Evolutionary conservation across 2,113 vertebrate species (phyloP).

Genomic region (Phainopepla nitens): DNA sequence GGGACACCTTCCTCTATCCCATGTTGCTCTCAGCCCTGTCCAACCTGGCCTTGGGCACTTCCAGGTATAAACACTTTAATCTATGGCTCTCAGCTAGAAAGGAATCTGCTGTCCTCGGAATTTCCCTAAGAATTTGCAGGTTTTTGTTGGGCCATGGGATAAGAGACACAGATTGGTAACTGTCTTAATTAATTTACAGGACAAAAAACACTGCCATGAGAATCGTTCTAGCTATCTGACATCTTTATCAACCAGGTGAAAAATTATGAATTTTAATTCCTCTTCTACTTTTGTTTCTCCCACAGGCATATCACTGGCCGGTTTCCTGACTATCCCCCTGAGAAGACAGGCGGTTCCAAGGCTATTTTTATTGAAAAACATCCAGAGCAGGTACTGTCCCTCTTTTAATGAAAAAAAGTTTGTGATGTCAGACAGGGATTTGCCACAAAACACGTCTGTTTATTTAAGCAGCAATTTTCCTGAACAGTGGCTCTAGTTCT

Average conservation of each 20-base stretch:
- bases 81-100: not conserved
- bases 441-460: not conserved
- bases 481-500: not conserved
- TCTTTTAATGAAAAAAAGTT: not conserved
- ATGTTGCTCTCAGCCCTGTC: not conserved
- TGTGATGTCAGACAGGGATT: not conserved
- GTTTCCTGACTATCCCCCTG: slow-evolving; percentile 80
- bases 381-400: slow-evolving; percentile 75
- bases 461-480: not conserved
- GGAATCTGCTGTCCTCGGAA: not conserved
- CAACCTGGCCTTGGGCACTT: fast-evolving
- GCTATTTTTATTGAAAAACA: slow-evolving; percentile 78
- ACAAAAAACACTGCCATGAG: not conserved
- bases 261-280: not conserved
- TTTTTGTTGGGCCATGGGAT: not conserved
- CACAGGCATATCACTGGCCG: slow-evolving; percentile 75
- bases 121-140: not conserved
- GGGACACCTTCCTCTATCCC: not conserved
- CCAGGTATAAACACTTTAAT: not conserved
- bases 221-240: not conserved
- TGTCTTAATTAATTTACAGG: not conserved
- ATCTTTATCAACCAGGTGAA: not conserved
- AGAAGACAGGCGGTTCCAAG: slow-evolving; percentile 76
- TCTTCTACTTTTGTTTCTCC: not conserved
- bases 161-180: not conserved